Conservation (phyloP, 2,888 invertebrate species). For the Diarsia brunnea region DNA sequence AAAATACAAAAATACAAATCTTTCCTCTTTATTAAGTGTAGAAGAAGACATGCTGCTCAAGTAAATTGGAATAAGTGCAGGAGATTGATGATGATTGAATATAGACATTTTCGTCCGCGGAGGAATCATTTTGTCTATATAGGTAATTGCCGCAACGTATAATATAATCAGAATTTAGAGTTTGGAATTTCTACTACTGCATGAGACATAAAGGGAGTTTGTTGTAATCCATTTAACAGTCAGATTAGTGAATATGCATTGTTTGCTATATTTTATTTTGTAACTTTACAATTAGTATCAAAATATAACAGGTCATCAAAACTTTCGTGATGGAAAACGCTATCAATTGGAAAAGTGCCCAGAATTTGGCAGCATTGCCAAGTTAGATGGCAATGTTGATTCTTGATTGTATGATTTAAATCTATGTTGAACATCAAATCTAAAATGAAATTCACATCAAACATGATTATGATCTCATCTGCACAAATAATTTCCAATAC, state of each 20-base stretch:
- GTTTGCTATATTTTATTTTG: neutral
- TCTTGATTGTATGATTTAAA: neutral
- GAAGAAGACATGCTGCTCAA: too few relatives aligned
- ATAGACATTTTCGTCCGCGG: too few relatives aligned
- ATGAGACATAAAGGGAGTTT: neutral
- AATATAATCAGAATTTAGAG: too few relatives aligned
- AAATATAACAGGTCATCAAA: neutral
- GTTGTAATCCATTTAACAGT: neutral
- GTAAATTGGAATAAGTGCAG: too few relatives aligned
- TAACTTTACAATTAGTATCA: neutral
- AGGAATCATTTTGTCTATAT: too few relatives aligned
- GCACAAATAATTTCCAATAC: constrained; percentile 5
- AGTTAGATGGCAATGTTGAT: neutral
- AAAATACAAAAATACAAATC: too few relatives aligned
- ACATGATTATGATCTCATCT: constrained; percentile 7
- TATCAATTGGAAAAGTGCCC: neutral
- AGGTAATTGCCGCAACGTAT: too few relatives aligned
- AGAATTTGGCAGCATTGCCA: neutral
- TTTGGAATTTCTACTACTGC: neutral
- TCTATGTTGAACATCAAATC: neutral
- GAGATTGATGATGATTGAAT: too few relatives aligned
- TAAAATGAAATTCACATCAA: neutral
- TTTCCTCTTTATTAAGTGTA: too few relatives aligned
- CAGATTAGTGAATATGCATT: neutral
- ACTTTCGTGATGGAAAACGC: neutral